Percentiles rank a stretch among this genome's conserved stretches.
Evolutionary conservation across 2,797 vertebrate genomes (phyloP).

Genomic region (Siniperca obscura): DNA sequence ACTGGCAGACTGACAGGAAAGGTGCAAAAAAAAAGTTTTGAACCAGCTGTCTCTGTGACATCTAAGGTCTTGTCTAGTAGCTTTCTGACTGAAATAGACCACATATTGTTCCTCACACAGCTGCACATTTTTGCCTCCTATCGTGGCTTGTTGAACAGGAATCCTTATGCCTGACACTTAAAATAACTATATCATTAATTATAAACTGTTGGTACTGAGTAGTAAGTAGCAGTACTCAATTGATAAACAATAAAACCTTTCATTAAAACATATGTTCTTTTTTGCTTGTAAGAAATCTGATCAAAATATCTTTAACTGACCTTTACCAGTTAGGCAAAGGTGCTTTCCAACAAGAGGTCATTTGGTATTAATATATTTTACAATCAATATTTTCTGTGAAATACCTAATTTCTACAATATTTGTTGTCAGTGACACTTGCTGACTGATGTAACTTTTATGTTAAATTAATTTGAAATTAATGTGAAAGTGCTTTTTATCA

Average conservation of each 20-base stretch:
- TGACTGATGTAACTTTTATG: not conserved
- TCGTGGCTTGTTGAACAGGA: not conserved
- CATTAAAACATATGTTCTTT: conserved; percentile 1
- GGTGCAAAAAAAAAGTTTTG: no score
- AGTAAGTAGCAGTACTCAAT: not conserved
- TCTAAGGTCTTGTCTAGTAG: not conserved
- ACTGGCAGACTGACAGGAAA: not conserved
- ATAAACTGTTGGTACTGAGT: not conserved
- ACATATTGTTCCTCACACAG: not conserved
- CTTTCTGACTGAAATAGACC: not conserved
- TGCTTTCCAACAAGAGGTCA: not conserved
- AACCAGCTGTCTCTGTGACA: no score
- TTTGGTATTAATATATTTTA: conserved; percentile 6
- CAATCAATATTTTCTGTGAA: not conserved
- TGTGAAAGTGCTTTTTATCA: not conserved
- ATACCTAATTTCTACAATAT: not conserved
- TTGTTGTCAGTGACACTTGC: not conserved
- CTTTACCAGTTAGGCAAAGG: not conserved
- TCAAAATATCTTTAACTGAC: not conserved
- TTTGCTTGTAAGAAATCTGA: not conserved
- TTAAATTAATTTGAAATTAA: not conserved
- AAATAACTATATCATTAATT: not conserved
- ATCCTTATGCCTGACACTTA: conserved; percentile 1
- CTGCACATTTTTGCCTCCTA: not conserved
- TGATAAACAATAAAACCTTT: not conserved